Conservation (phyloP, 2,113 vertebrate species). For the Manacus vitellinus region DNA sequence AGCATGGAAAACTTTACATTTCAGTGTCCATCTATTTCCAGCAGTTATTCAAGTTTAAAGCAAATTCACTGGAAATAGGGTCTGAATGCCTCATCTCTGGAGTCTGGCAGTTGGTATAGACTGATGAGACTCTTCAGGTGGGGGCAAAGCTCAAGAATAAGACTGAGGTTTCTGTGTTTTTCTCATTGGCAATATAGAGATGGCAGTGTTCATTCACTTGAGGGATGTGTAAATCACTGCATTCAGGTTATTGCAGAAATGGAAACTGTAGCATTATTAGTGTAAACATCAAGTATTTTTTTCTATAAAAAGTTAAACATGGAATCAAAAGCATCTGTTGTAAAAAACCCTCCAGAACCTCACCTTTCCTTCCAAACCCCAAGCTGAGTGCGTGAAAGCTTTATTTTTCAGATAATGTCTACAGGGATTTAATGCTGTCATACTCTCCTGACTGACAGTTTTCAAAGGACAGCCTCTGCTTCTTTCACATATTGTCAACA, state of each 20-base stretch:
- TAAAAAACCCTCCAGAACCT: background rate
- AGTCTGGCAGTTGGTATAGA: background rate
- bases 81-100: background rate
- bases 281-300: background rate
- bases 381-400: background rate
- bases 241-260: background rate
- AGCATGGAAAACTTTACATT: background rate
- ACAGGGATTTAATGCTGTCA: background rate
- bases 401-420: background rate
- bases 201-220: rapidly evolving
- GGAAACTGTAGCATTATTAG: background rate
- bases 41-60: background rate
- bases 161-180: background rate
- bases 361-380: background rate
- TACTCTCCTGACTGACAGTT: background rate
- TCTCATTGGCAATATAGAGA: background rate
- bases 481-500: background rate
- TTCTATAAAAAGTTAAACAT: background rate
- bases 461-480: background rate
- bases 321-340: background rate
- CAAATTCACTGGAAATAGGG: background rate
- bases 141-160: background rate
- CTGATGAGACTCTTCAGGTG: background rate
- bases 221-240: background rate
- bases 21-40: background rate